Percentiles rank a stretch among this genome's conserved stretches.
These are phyloP conservation scores for Charanyca ferruginea DNA, from an alignment of 2,888 invertebrate species.

Conservation along the genomic window DNA sequence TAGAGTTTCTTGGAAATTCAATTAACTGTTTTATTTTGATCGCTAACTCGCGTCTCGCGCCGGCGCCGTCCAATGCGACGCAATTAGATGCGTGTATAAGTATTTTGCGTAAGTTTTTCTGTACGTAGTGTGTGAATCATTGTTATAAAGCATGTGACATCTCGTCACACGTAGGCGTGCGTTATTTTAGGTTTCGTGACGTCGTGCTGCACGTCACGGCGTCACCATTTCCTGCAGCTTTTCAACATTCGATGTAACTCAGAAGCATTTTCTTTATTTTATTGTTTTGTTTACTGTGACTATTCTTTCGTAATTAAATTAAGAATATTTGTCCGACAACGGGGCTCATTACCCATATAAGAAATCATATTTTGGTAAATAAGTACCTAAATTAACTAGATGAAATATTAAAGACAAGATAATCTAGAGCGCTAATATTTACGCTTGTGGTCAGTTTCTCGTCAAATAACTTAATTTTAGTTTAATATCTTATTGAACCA, in stretches of 20 bases:
- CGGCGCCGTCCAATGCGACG: conserved; percentile 59
- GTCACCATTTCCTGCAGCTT: conserved; percentile 37
- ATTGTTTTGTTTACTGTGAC: conserved; percentile 17
- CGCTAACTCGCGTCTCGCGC: conserved; percentile 58
- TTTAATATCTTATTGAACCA: too few species aligned
- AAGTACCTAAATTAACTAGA: too few species aligned
- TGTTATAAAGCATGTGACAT: conserved; percentile 52
- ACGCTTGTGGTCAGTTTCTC: too few species aligned
- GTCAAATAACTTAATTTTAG: too few species aligned
- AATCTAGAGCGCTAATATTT: too few species aligned
- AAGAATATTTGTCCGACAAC: background rate
- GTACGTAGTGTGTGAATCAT: conserved; percentile 61
- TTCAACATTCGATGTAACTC: conserved; percentile 8
- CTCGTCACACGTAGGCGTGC: conserved; percentile 28
- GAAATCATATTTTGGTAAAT: background rate
- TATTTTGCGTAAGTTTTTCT: conserved; percentile 65
- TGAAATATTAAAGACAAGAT: too few species aligned
- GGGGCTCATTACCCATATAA: too few species aligned
- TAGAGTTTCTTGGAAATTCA: conserved; percentile 79
- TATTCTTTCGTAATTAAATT: conserved; percentile 3
- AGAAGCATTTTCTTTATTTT: background rate
- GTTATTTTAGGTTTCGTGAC: conserved; percentile 53
- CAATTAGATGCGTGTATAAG: conserved; percentile 55
- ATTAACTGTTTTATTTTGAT: conserved; percentile 72
- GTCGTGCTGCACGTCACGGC: conserved; percentile 47